Evolutionary conservation across 2,797 vertebrate species (phyloP).

Genomic region (Oreortyx pictus): DNA sequence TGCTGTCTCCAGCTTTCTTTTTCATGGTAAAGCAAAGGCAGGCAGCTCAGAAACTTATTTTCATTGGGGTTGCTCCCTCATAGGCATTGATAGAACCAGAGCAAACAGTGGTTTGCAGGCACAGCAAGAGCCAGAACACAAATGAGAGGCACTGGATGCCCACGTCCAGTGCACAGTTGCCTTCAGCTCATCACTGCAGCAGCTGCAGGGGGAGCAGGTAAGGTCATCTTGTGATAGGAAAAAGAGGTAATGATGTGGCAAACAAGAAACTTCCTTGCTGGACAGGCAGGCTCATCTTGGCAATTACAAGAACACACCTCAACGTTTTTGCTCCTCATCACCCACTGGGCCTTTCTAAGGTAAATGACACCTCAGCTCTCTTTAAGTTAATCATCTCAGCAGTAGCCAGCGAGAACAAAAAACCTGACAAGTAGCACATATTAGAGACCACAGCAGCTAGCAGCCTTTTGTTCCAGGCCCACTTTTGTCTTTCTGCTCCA

Average conservation of each 20-base stretch:
- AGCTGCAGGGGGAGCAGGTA: not conserved
- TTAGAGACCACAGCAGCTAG: not conserved
- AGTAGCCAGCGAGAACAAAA: slow-evolving; percentile 45
- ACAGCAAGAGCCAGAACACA: not conserved
- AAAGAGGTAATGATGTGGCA: not conserved
- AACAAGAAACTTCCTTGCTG: not conserved
- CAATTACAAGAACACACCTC: not conserved
- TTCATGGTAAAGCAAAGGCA: not conserved
- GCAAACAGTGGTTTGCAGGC: not conserved
- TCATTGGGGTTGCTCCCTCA: not conserved
- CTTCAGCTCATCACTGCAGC: not conserved
- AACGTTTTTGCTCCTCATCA: not conserved
- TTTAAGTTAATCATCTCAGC: slow-evolving; percentile 49
- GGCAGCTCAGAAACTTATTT: not conserved
- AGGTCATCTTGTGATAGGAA: fast-evolving
- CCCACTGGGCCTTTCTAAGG: slow-evolving; percentile 23
- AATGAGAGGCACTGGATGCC: fast-evolving
- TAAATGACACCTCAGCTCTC: slow-evolving; percentile 46
- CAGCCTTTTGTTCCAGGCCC: slow-evolving; percentile 30
- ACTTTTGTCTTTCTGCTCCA: slow-evolving; percentile 25
- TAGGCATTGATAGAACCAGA: not conserved
- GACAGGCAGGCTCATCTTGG: not conserved
- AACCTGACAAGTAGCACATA: not conserved
- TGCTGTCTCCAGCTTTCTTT: not conserved
- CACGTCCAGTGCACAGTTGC: fast-evolving